phyloP scores from a whole-genome alignment of 2,113 vertebrate genomes.

The Nothocercus nigrocapillus region DNA sequence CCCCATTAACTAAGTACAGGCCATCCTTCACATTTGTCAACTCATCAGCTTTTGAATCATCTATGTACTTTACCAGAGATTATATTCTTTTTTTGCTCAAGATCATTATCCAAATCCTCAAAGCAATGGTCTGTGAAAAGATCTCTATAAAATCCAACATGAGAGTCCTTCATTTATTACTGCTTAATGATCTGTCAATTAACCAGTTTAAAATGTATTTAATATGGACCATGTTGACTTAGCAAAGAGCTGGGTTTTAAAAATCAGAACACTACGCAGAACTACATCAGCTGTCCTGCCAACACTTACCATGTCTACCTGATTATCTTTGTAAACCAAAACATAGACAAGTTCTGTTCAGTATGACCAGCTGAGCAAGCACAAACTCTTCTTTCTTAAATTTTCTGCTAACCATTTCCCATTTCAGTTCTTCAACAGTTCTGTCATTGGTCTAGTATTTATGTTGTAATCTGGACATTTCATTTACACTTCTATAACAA shows the following conservation, averaged over 20 bases:
- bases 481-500: neutral
- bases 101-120: conserved; percentile 29
- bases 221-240: neutral
- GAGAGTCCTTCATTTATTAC: neutral
- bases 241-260: neutral
- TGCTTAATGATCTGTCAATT: conserved; percentile 10
- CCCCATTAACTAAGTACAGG: neutral
- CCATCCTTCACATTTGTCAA: neutral
- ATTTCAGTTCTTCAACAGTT: neutral
- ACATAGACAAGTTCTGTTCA: neutral
- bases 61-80: neutral
- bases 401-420: neutral
- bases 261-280: neutral
- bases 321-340: neutral
- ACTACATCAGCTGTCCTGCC: neutral
- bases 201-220: neutral
- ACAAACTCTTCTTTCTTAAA: neutral
- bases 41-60: neutral
- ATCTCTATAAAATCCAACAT: neutral
- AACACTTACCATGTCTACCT: neutral
- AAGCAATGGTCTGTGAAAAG: conserved; percentile 42
- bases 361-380: neutral
- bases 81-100: neutral
- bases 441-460: neutral
- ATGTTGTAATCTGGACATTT: neutral